These are phyloP conservation scores for Drosophila virilis DNA, from an alignment of 1,140 invertebrate species.

Conservation along the genomic window DNA sequence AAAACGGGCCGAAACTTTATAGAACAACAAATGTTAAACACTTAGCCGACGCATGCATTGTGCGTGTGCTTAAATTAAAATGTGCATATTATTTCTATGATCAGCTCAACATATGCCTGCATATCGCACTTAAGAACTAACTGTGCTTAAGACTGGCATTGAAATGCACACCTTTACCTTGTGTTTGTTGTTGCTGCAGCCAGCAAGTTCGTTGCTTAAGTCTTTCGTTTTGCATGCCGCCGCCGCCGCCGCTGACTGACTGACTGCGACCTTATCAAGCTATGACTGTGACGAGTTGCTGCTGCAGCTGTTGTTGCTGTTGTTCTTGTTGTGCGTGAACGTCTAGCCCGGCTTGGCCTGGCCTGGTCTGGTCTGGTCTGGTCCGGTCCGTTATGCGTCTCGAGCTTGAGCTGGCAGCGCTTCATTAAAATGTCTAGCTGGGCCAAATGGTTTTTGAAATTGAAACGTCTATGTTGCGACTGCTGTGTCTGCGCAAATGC, in stretches of 20 bases:
- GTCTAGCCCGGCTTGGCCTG: slow-evolving; percentile 49
- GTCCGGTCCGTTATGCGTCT: slow-evolving; percentile 23
- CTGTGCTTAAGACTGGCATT: slow-evolving; percentile 40
- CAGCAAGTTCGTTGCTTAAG: slow-evolving; percentile 71
- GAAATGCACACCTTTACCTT: slow-evolving; percentile 40
- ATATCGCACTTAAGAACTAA: slow-evolving; percentile 33
- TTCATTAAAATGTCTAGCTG: slow-evolving; percentile 80
- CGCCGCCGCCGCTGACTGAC: slow-evolving; percentile 18
- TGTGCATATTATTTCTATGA: not conserved
- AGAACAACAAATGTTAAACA: not conserved
- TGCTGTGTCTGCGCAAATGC: slow-evolving; percentile 53
- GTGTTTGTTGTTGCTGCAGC: slow-evolving; percentile 17
- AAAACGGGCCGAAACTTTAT: not conserved
- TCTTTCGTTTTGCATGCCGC: slow-evolving; percentile 64
- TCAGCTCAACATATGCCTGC: not conserved
- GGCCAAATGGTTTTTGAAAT: slow-evolving; percentile 67
- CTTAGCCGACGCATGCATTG: not conserved
- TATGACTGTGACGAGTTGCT: slow-evolving; percentile 42
- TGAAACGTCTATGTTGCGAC: slow-evolving; percentile 72
- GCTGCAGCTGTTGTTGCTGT: slow-evolving; percentile 4
- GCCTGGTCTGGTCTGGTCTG: slow-evolving; percentile 44
- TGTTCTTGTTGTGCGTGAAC: slow-evolving; percentile 41
- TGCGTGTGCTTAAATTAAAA: not conserved
- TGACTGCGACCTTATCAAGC: slow-evolving; percentile 50
- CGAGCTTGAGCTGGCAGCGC: slow-evolving; percentile 57